Evolutionary conservation across 92 coral and sea anemone species (phyloP), one percentile per base, ranked within the genome.

Genomic region (Palythoa grandis): DNA sequence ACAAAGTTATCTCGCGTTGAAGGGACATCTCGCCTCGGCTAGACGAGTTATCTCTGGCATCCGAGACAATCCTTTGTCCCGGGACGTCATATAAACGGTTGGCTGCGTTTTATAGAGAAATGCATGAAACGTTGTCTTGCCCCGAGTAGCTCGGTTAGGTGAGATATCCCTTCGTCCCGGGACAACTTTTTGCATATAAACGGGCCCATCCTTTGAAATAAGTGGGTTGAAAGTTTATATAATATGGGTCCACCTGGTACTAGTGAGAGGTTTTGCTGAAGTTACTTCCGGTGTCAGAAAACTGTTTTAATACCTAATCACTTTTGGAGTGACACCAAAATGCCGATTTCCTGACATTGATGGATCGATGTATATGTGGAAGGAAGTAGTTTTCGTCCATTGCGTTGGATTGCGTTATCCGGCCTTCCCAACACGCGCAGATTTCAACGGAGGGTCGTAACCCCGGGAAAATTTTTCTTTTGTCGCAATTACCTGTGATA

Each of bases 261-360:
- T 7, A 16, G 74, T 14, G n/a, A 25, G 72, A 20, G 22, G 25
- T 23, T 20, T 23, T 68, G 72, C 39, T 9, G 13, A 17, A 35
- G 53, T 15, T 23, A 50, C 82, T 56, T 76, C 52, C 39, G 67
- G 82, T 76, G 50, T 76, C 47, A 35, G 35, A 76, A 80, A 76
- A 79, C 23, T 78, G 82, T 38, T 78, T 43, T 3, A 5, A 3
- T 1, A 14, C 37, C 35, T 3, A 38, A 61, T 43, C 47, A 43
- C 74, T 37, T 50, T 60, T 70, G 7, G 22, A 29, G 63, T 63
- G 58, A 80, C 85, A 76, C 68, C 85, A 43, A 68, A 66, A 86
- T 24, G 11, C 92, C 92, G 86, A 90, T 88, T 90, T 90, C 92
- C 90, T 82, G 90, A 82, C 69, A 90, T 74, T 63, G 87, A 82